A percentile compares a stretch with the other conserved stretches of the same genome.
Evolutionary conservation across 1,140 invertebrate species (phyloP).

Genomic region (Penaeus vannamei): DNA sequence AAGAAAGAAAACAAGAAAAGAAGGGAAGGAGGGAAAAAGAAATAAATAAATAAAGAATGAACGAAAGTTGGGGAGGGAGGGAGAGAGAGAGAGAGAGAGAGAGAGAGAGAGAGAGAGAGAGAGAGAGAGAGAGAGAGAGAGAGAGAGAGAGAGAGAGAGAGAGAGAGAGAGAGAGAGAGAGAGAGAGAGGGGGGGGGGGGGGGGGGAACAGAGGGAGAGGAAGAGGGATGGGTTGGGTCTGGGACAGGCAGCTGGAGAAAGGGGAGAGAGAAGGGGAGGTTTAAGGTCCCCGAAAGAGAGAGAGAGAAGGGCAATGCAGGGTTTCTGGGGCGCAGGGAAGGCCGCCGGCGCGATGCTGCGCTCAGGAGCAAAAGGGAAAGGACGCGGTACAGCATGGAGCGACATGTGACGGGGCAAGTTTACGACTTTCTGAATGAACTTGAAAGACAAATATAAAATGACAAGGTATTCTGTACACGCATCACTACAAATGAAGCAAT

Average conservation of each 20-base stretch:
- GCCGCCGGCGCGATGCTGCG: not conserved
- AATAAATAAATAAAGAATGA: not conserved
- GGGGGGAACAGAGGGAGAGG: not conserved
- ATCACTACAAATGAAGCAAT: too few species aligned
- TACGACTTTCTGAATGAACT: too few species aligned
- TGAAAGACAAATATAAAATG: too few species aligned
- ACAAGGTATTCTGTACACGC: too few species aligned
- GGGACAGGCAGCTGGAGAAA: slow-evolving; percentile 11
- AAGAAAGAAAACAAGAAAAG: not conserved
- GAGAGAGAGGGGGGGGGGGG: not conserved
- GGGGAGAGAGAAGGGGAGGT: not conserved
- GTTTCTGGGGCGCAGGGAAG: not conserved
- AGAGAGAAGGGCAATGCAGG: not conserved
- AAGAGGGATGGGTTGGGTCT: not conserved
- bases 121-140: not conserved
- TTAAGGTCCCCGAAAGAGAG: slow-evolving; percentile 5
- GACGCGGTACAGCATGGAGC: too few species aligned
- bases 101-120: slow-evolving; percentile 3
- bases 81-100: slow-evolving; percentile 8
- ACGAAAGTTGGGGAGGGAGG: not conserved
- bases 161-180: not conserved
- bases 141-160: not conserved
- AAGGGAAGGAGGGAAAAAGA: not conserved
- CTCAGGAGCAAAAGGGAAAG: not conserved
- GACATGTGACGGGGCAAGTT: too few species aligned